Evolutionary conservation across 2,113 vertebrate species (phyloP).

Genomic region (Passer domesticus): DNA sequence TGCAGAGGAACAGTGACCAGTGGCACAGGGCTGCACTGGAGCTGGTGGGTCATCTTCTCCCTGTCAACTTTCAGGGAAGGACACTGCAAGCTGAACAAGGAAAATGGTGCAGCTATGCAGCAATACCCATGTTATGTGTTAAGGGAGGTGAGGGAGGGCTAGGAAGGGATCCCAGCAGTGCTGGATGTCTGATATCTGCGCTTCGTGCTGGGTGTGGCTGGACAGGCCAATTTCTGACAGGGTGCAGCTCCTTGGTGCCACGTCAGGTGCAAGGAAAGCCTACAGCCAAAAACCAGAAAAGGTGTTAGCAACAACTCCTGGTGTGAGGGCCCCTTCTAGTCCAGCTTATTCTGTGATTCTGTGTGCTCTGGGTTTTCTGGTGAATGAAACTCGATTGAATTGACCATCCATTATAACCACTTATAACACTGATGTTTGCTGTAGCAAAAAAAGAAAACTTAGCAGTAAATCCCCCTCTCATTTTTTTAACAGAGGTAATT

Average conservation of each 20-base stretch:
- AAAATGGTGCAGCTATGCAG: neutral
- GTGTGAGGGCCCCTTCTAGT: neutral
- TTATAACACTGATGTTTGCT: conserved; percentile 24
- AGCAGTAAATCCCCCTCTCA: neutral
- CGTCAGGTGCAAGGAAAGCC: neutral
- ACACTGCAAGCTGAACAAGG: neutral
- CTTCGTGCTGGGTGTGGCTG: neutral
- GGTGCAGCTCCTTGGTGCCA: neutral
- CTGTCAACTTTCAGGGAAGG: neutral
- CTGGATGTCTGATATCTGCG: neutral
- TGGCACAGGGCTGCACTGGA: neutral
- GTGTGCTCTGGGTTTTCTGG: conserved; percentile 49
- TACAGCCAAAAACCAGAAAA: neutral
- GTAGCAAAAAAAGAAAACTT: conserved; percentile 52
- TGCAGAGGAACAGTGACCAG: neutral
- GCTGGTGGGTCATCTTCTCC: neutral
- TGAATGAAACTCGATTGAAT: conserved; percentile 62
- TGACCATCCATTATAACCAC: conserved; percentile 51
- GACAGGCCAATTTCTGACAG: neutral
- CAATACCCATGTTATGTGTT: fast-evolving
- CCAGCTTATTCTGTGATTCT: neutral
- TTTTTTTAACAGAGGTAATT: neutral
- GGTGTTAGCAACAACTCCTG: neutral
- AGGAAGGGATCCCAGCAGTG: neutral
- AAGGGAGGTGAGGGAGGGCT: neutral